Conservation (phyloP, 2,113 vertebrate species). For the Strix uralensis region DNA sequence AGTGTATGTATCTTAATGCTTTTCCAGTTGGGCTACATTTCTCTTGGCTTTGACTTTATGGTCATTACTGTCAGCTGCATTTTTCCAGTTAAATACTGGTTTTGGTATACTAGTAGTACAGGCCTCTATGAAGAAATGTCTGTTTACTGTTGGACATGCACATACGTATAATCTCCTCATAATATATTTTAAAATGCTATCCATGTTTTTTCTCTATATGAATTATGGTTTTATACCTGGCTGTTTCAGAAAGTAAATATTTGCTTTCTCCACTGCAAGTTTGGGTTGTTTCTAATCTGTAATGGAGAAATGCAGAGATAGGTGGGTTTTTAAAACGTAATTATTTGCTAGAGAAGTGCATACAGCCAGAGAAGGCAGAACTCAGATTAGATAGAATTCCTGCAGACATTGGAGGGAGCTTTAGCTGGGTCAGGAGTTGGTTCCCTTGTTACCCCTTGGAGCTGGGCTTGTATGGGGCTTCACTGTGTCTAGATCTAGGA, state of each 20-base stretch:
- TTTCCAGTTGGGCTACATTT: neutral
- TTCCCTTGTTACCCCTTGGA: neutral
- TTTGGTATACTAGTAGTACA: neutral
- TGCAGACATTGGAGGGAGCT: neutral
- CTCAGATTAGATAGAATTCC: neutral
- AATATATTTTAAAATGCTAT: neutral
- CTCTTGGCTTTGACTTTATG: neutral
- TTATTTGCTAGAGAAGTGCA: neutral
- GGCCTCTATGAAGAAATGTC: neutral
- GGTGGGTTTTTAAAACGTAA: neutral
- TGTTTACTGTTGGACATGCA: neutral
- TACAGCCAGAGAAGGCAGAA: neutral
- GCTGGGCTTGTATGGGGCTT: neutral
- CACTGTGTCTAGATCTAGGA: neutral
- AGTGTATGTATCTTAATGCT: neutral
- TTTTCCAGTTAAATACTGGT: neutral
- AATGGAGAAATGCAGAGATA: neutral
- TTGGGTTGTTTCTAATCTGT: neutral
- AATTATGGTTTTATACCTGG: neutral
- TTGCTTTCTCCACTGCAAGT: neutral
- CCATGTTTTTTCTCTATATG: neutral
- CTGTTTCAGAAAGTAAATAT: neutral
- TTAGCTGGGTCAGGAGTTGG: neutral
- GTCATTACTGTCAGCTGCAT: neutral
- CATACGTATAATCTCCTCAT: neutral